Conservation (phyloP, 1,140 invertebrate genomes). For the Leguminivora glycinivorella region DNA sequence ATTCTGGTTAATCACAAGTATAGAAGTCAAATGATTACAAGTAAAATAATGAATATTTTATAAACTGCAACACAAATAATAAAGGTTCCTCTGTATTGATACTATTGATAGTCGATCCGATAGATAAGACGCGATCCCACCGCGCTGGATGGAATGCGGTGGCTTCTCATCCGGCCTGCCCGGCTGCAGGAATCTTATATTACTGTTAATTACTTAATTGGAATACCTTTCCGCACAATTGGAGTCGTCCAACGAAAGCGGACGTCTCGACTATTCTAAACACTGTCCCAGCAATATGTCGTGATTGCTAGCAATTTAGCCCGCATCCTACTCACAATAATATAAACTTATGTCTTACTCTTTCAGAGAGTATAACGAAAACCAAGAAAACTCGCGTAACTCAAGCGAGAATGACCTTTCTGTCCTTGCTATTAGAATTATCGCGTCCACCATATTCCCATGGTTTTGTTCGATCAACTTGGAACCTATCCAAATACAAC, state of each 20-base stretch:
- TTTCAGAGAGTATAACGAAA: neutral
- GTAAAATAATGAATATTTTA: neutral
- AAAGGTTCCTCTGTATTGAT: too few relatives aligned
- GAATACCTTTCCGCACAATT: neutral
- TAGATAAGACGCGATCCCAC: too few relatives aligned
- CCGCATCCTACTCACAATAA: constrained; percentile 11
- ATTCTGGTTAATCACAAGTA: neutral
- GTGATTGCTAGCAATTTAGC: constrained; percentile 11
- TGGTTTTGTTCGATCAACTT: constrained; percentile 2
- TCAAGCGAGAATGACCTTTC: neutral
- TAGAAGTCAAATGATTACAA: neutral
- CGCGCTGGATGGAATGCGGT: neutral
- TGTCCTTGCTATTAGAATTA: neutral
- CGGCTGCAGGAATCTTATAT: neutral
- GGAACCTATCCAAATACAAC: constrained; percentile 17
- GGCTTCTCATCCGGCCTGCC: neutral
- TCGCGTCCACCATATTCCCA: neutral
- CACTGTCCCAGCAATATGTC: constrained; percentile 2
- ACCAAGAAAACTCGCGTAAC: neutral
- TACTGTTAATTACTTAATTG: neutral
- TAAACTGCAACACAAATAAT: too few relatives aligned
- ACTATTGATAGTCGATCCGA: too few relatives aligned
- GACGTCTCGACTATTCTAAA: constrained; percentile 1
- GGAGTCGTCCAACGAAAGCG: neutral
- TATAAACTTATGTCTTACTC: constrained; percentile 26